phyloP scores from a whole-genome alignment of 2,888 invertebrate genomes.

The Nasonovia ribisnigri region DNA sequence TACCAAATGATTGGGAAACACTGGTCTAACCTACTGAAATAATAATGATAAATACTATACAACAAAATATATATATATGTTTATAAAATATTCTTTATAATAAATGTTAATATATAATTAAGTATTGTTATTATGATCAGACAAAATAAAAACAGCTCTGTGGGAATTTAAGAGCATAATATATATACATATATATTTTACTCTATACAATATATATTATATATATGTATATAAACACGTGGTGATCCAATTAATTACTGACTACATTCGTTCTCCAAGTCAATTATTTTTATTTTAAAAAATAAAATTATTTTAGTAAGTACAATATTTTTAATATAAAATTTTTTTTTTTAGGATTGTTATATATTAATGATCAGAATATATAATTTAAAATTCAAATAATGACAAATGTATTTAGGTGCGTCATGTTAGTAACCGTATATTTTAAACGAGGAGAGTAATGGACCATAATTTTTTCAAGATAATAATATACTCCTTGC shows the following conservation, averaged over 20 bases:
- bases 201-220: no score
- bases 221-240: not conserved
- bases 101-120: not conserved
- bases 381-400: not conserved
- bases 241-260: not conserved
- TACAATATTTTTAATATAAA: not conserved
- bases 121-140: conserved; percentile 30
- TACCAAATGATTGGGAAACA: not conserved
- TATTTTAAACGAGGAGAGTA: not conserved
- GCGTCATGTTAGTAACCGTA: not conserved
- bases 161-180: conserved; percentile 20
- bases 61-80: conserved; percentile 27
- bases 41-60: conserved; percentile 42
- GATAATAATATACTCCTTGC: not conserved
- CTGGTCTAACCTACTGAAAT: conserved; percentile 53
- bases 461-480: not conserved
- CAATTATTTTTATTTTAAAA: not conserved
- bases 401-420: not conserved
- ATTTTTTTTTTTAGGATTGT: no score
- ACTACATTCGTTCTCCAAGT: not conserved
- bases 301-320: not conserved
- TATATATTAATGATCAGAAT: not conserved
- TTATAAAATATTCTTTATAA: conserved; percentile 24
- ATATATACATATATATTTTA: no score
- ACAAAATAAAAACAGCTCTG: conserved; percentile 42